A percentile compares a stretch with the other conserved stretches of the same genome.
phyloP scores from a whole-genome alignment of 2,888 invertebrate species.

The Ommatoiulus sabulosus region DNA sequence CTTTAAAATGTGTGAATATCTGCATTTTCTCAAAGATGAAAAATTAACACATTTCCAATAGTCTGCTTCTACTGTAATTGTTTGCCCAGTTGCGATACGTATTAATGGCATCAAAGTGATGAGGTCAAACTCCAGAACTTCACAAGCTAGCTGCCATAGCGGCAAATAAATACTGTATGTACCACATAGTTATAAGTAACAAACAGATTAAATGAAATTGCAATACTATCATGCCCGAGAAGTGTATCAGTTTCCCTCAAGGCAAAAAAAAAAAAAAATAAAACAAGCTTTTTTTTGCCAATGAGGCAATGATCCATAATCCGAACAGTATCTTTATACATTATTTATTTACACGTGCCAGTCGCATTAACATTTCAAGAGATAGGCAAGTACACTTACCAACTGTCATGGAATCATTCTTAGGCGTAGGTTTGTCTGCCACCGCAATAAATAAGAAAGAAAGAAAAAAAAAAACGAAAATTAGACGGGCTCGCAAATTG shows the following conservation, averaged over 20 bases:
- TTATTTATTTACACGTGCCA: background rate
- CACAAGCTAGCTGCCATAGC: too few species aligned
- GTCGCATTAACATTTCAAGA: background rate
- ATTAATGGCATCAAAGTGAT: too few species aligned
- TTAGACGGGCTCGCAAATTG: background rate
- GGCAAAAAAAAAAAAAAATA: background rate
- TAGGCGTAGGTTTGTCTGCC: conserved; percentile 58
- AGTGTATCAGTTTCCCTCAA: background rate
- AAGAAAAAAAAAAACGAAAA: background rate
- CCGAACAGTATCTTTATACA: background rate
- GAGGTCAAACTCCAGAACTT: too few species aligned
- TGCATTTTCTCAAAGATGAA: too few species aligned
- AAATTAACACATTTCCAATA: too few species aligned
- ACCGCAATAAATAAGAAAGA: conserved; percentile 29
- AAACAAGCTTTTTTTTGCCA: background rate
- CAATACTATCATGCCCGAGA: background rate
- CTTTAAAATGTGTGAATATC: too few species aligned
- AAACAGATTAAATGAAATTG: too few species aligned
- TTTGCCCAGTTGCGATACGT: too few species aligned
- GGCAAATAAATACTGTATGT: too few species aligned
- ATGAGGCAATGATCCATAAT: background rate
- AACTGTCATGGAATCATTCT: conserved; percentile 58
- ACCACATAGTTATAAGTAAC: too few species aligned
- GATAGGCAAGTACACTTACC: background rate
- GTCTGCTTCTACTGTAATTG: too few species aligned